Percentiles rank a stretch among this genome's conserved stretches.
Conservation (phyloP, 2,888 invertebrate species). For the Apodemia mormo region DNA sequence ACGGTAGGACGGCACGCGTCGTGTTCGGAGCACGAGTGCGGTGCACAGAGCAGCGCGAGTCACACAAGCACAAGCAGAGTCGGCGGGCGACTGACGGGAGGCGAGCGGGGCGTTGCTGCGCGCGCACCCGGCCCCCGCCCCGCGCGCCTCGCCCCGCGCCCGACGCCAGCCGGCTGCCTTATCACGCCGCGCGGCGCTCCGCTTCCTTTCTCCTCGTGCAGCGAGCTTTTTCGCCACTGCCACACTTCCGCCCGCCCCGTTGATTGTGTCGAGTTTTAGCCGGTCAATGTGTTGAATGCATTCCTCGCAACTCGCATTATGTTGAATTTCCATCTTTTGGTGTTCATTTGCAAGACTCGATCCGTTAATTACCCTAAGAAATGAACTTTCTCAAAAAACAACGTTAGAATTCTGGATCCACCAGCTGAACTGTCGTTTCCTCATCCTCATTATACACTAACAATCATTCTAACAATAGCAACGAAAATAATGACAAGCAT, state of each 20-base stretch:
- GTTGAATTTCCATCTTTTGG: conserved; percentile 4
- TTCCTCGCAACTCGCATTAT: conserved; percentile 12
- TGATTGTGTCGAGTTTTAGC: conserved; percentile 66
- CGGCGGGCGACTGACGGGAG: conserved; percentile 83
- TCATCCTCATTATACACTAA: not conserved
- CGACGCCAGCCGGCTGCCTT: conserved; percentile 75
- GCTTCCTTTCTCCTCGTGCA: conserved; percentile 81
- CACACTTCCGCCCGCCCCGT: conserved; percentile 77
- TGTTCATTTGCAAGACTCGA: not conserved
- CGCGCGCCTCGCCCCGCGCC: conserved; percentile 46
- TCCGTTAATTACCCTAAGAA: conserved; percentile 10
- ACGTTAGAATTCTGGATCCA: not conserved
- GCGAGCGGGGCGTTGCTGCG: conserved; percentile 71
- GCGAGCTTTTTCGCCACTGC: conserved; percentile 79
- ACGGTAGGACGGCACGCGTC: conserved; percentile 80
- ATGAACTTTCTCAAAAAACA: not conserved
- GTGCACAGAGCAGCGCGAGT: conserved; percentile 81
- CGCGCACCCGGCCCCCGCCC: conserved; percentile 65
- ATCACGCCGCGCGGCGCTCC: conserved; percentile 75
- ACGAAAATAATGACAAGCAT: no score
- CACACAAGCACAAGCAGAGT: conserved; percentile 82
- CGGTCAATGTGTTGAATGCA: conserved; percentile 59
- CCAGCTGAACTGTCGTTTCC: not conserved
- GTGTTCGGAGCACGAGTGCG: conserved; percentile 80
- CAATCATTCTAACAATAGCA: no score